A percentile compares a stretch with the other conserved stretches of the same genome.
phyloP scores from a whole-genome alignment of 2,888 invertebrate species.

The Cephus nigrinus region DNA sequence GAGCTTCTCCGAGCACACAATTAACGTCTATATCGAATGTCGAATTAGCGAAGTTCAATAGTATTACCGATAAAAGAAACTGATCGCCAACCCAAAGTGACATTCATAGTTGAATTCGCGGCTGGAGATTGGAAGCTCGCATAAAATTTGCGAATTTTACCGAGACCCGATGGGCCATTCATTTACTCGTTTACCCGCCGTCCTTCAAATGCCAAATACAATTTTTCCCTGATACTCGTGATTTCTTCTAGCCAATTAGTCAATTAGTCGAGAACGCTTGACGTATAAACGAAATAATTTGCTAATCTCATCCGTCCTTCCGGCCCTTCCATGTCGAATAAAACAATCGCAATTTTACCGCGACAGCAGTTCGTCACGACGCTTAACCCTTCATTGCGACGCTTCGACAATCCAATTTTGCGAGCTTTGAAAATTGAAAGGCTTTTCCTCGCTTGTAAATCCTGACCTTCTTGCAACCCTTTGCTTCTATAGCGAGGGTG shows the following conservation, averaged over 20 bases:
- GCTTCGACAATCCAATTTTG: background rate
- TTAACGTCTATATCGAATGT: constrained; percentile 30
- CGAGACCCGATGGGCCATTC: background rate
- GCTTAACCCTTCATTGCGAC: no score
- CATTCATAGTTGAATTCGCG: background rate
- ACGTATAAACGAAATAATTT: background rate
- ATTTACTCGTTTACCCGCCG: background rate
- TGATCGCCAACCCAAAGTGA: background rate
- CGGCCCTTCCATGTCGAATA: background rate
- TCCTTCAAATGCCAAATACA: background rate
- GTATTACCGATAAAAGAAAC: background rate
- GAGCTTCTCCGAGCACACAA: constrained; percentile 11
- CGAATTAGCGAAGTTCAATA: constrained; percentile 25
- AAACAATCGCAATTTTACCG: background rate
- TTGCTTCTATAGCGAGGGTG: background rate
- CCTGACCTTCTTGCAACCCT: background rate
- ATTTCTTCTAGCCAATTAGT: background rate
- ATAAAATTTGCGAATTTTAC: background rate
- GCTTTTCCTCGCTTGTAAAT: background rate
- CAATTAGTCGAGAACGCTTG: background rate
- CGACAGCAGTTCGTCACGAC: background rate
- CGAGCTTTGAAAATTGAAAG: background rate
- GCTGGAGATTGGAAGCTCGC: background rate
- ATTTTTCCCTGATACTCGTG: background rate
- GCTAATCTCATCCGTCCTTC: background rate